Conservation (phyloP, 2,888 invertebrate genomes). For the Meloe dianella region DNA sequence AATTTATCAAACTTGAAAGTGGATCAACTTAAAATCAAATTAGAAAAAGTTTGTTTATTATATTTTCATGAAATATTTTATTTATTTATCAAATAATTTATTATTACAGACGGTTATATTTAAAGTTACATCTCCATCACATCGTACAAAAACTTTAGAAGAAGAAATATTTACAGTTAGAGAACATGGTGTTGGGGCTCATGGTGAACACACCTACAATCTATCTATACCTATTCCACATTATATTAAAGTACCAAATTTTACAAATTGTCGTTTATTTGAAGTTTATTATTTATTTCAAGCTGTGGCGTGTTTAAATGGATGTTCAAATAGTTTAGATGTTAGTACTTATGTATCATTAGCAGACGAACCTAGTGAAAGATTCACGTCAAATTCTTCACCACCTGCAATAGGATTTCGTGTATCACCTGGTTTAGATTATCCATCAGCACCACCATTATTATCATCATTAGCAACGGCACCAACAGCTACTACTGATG, state of each 20-base stretch:
- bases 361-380: background rate
- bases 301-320: background rate
- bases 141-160: constrained; percentile 30
- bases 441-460: constrained; percentile 6
- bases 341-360: background rate
- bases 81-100: constrained; percentile 22
- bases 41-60: constrained; percentile 66
- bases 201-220: constrained; percentile 42
- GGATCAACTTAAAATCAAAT: constrained; percentile 66
- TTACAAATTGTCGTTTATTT: constrained; percentile 36
- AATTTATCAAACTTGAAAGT: constrained; percentile 76
- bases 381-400: background rate
- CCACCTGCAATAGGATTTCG: constrained; percentile 3
- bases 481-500: background rate
- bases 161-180: constrained; percentile 27
- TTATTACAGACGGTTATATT: constrained; percentile 32
- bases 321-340: constrained; percentile 12
- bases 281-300: constrained; percentile 26
- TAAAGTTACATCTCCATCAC: constrained; percentile 33
- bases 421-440: no score
- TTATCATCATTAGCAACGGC: background rate
- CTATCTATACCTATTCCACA: constrained; percentile 38
- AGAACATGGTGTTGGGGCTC: constrained; percentile 43
- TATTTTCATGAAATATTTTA: background rate
- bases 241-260: constrained; percentile 37